These are phyloP conservation scores for Quadroppia sp. DNA, from an alignment of 2,888 invertebrate species.

Conservation along the genomic window DNA sequence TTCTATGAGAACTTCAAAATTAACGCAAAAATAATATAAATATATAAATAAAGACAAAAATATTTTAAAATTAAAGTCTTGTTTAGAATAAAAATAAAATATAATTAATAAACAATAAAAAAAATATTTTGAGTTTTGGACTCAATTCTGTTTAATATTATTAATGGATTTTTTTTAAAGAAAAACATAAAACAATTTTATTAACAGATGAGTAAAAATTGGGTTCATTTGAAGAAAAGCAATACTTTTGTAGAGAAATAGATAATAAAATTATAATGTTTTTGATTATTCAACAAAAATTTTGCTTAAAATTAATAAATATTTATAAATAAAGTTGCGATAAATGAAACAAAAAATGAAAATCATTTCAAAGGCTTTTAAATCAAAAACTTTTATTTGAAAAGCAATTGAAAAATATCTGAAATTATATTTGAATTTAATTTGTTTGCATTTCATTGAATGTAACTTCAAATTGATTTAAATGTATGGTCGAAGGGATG, in stretches of 20 bases:
- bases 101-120: not conserved
- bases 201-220: not conserved
- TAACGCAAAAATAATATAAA: not conserved
- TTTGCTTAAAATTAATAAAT: too few relatives aligned
- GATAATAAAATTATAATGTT: too few relatives aligned
- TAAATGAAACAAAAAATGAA: not conserved
- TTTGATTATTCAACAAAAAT: too few relatives aligned
- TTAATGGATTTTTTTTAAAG: not conserved
- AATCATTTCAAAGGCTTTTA: too few relatives aligned
- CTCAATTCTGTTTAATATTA: not conserved
- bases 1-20: not conserved
- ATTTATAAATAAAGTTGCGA: too few relatives aligned
- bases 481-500: not conserved
- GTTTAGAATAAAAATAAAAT: not conserved
- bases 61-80: not conserved
- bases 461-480: not conserved
- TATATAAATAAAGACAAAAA: not conserved
- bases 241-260: too few relatives aligned
- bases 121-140: not conserved
- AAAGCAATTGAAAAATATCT: too few relatives aligned
- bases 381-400: not conserved
- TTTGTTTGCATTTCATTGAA: not conserved
- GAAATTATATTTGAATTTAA: not conserved
- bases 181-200: not conserved
- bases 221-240: not conserved